phyloP scores from a whole-genome alignment of 2,797 vertebrate genomes.

The Emys orbicularis region DNA sequence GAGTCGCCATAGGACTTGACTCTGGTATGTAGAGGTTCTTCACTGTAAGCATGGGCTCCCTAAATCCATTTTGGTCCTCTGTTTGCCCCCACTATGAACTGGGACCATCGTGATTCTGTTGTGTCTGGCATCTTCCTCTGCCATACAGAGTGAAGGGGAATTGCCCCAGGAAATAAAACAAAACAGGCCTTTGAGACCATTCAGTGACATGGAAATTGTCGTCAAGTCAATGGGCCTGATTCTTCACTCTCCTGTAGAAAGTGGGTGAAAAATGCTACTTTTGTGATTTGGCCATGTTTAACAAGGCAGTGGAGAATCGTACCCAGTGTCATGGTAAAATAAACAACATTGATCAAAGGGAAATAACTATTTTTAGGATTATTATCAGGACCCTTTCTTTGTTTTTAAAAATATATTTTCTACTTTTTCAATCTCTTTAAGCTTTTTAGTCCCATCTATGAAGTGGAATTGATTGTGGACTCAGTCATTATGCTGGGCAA shows the following conservation, averaged over 20 bases:
- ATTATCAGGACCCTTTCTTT: neutral
- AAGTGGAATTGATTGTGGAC: neutral
- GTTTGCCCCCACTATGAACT: neutral
- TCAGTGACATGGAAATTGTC: neutral
- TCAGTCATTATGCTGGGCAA: neutral
- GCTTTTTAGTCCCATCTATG: neutral
- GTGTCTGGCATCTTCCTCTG: neutral
- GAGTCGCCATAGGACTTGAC: neutral
- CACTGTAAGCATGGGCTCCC: neutral
- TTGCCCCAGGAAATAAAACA: neutral
- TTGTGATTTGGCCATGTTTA: neutral
- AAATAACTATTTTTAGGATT: neutral
- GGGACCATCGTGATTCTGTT: neutral
- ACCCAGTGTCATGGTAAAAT: neutral
- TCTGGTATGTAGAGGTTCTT: neutral
- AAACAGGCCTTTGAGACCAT: neutral
- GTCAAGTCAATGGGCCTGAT: neutral
- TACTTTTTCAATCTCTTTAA: neutral
- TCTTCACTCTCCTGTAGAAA: neutral
- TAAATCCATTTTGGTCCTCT: neutral
- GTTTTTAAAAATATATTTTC: neutral
- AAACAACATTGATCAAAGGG: neutral
- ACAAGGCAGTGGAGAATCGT: neutral
- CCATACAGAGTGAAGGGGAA: neutral
- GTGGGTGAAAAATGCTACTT: neutral